Evolutionary conservation across 1,140 invertebrate species (phyloP).

Genomic region (Lepidotrigona ventralis): DNA sequence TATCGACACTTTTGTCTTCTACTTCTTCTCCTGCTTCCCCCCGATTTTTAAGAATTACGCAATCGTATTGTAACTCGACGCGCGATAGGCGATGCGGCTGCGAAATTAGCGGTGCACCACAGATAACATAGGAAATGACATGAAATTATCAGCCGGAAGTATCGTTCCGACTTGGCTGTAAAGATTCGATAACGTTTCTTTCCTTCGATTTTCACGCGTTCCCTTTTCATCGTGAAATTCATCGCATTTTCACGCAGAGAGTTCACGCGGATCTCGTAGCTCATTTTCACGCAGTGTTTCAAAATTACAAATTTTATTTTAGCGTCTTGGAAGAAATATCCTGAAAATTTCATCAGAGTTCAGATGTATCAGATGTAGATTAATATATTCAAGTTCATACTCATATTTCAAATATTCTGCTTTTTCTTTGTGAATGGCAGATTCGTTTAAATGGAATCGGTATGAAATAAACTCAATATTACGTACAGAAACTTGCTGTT

Average conservation of each 20-base stretch:
- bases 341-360: neutral
- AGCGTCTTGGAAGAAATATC: neutral
- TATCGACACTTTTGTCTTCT: neutral
- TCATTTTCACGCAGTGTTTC: neutral
- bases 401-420: neutral
- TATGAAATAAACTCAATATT: no score
- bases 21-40: neutral
- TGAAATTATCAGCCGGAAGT: slow-evolving; percentile 56
- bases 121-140: slow-evolving; percentile 55
- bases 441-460: no score
- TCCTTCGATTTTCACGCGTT: slow-evolving; percentile 1
- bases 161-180: slow-evolving; percentile 38
- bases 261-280: neutral
- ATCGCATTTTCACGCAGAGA: neutral
- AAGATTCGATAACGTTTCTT: slow-evolving; percentile 52
- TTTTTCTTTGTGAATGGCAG: no score
- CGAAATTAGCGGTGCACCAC: slow-evolving; percentile 28
- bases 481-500: no score
- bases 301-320: neutral
- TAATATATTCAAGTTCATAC: neutral
- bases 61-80: slow-evolving; percentile 22
- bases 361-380: neutral
- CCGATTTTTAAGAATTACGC: neutral
- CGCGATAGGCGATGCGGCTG: neutral
- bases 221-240: neutral